Percentiles rank a stretch among this genome's conserved stretches.
These are phyloP conservation scores for Caenorhabditis sp. DNA, from an alignment of 2,888 invertebrate species.

Conservation along the genomic window DNA sequence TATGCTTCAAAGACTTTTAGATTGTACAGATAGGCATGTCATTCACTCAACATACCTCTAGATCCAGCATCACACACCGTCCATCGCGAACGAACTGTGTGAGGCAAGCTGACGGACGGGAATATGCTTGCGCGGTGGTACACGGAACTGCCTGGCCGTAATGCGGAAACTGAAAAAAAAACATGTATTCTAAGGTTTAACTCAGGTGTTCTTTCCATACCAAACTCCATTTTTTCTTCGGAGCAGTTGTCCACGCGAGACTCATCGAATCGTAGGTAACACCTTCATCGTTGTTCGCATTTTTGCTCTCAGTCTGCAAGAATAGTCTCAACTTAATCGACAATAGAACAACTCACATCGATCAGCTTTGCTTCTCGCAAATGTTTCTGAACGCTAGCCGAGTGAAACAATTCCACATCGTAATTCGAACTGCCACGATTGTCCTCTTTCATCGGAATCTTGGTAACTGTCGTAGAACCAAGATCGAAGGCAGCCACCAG, in stretches of 20 bases:
- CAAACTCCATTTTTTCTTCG: slow-evolving; percentile 70
- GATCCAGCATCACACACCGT: slow-evolving; percentile 80
- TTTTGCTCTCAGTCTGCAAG: slow-evolving; percentile 23
- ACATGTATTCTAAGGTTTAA: background rate
- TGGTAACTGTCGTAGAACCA: slow-evolving; percentile 96
- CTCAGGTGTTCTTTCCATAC: slow-evolving; percentile 35
- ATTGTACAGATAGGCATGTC: background rate
- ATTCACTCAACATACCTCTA: slow-evolving; percentile 38
- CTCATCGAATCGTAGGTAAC: slow-evolving; percentile 90
- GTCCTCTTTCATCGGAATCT: slow-evolving; percentile 95
- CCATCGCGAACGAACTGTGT: slow-evolving; percentile 98
- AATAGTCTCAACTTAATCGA: background rate
- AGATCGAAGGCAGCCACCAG: slow-evolving; percentile 86
- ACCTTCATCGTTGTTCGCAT: slow-evolving; percentile 83
- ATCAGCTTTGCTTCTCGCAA: background rate
- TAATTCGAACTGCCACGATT: slow-evolving; percentile 94
- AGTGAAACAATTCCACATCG: slow-evolving; percentile 96
- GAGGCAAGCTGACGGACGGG: slow-evolving; percentile 95
- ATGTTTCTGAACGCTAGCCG: slow-evolving; percentile 32
- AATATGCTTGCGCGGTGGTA: slow-evolving; percentile 93
- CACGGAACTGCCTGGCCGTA: slow-evolving; percentile 88
- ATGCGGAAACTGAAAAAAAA: slow-evolving; percentile 64
- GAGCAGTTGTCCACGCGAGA: slow-evolving; percentile 95
- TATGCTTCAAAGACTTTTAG: slow-evolving; percentile 7
- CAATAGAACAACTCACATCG: background rate